These are phyloP conservation scores for Neoaliturus tenellus DNA, from an alignment of 2,888 invertebrate species.

Conservation along the genomic window DNA sequence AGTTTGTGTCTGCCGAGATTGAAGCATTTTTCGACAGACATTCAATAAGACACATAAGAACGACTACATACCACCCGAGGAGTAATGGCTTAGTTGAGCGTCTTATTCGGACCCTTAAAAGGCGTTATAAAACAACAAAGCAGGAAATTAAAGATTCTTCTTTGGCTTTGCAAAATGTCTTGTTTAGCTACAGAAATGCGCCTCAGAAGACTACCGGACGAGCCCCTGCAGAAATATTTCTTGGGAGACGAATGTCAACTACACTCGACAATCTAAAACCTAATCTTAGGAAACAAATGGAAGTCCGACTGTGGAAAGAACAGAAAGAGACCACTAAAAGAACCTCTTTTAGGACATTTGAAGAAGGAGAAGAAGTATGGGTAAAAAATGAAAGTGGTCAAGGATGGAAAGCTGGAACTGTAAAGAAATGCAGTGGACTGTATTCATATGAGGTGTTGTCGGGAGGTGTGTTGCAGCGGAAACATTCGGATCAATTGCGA, in stretches of 20 bases:
- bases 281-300: neutral
- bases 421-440: neutral
- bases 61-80: neutral
- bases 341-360: neutral
- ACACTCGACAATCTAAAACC: neutral
- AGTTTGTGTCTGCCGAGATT: neutral
- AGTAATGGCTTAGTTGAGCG: neutral
- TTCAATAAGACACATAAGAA: neutral
- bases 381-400: neutral
- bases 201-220: slow-evolving; percentile 40
- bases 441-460: neutral
- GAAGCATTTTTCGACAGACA: neutral
- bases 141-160: neutral
- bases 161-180: slow-evolving; percentile 18
- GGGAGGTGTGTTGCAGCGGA: neutral
- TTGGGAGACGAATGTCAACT: neutral
- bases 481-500: neutral
- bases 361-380: slow-evolving; percentile 1
- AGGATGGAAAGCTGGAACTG: neutral
- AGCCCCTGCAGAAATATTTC: slow-evolving; percentile 41
- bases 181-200: slow-evolving; percentile 36
- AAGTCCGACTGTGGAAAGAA: neutral
- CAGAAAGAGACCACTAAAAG: neutral
- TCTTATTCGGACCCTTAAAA: neutral
- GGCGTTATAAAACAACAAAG: neutral